Evolutionary conservation across 2,797 vertebrate genomes (phyloP).

Genomic region (Anabas testudineus): DNA sequence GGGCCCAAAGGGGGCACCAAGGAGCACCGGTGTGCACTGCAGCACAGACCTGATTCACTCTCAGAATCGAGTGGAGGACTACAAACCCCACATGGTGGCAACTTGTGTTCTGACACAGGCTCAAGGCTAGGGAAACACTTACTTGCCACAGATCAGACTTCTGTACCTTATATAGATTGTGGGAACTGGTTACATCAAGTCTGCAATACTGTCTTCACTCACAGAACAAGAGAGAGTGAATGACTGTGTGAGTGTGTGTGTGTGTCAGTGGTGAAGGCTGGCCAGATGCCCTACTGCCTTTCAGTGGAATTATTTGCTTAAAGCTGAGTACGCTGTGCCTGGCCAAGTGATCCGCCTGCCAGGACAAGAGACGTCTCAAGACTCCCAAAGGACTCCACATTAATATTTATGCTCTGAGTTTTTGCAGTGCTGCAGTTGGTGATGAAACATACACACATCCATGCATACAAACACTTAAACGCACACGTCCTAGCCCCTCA

Average conservation of each 20-base stretch:
- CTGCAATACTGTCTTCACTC: slow-evolving; percentile 62
- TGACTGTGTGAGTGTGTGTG: slow-evolving; percentile 27
- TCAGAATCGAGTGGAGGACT: slow-evolving; percentile 54
- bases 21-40: slow-evolving; percentile 73
- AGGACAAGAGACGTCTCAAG: slow-evolving; percentile 84
- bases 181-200: slow-evolving; percentile 54
- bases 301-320: slow-evolving; percentile 84
- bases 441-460: slow-evolving; percentile 68
- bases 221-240: slow-evolving; percentile 30
- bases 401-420: slow-evolving; percentile 84
- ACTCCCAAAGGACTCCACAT: slow-evolving; percentile 81
- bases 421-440: slow-evolving; percentile 83
- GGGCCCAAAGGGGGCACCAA: slow-evolving; percentile 68
- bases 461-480: slow-evolving; percentile 32
- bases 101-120: slow-evolving; percentile 49
- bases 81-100: slow-evolving; percentile 50
- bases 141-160: slow-evolving; percentile 45
- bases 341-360: slow-evolving; percentile 81
- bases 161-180: slow-evolving; percentile 37
- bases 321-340: slow-evolving; percentile 74
- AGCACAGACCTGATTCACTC: slow-evolving; percentile 67
- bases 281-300: slow-evolving; percentile 80
- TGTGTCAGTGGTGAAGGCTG: slow-evolving; percentile 70
- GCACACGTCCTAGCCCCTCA: slow-evolving; percentile 29
- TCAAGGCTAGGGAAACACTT: slow-evolving; percentile 36